Conservation (phyloP, 92 coral and sea anemone species). For the Porites lobata region DNA sequence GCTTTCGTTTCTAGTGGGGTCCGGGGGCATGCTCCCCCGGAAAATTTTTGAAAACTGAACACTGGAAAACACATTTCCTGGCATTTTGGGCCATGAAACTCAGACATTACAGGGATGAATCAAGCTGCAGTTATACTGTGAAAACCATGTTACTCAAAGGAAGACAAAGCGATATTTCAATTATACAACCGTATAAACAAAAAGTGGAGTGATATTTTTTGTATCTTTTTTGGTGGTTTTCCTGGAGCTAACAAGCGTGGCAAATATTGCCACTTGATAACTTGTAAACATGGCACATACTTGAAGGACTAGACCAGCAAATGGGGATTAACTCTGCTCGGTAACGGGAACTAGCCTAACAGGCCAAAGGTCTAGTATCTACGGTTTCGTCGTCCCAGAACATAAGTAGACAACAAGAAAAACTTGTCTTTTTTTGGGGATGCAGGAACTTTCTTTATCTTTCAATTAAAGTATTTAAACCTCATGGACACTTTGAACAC, state of each 20-base stretch:
- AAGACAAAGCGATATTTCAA: slow-evolving; percentile 35
- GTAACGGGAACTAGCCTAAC: slow-evolving; percentile 24
- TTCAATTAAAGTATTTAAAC: background rate
- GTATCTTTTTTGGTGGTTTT: slow-evolving; percentile 20
- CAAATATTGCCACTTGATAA: too few species aligned
- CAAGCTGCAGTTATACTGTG: slow-evolving; percentile 37
- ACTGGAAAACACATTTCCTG: too few species aligned
- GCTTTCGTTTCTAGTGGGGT: background rate
- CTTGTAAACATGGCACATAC: too few species aligned
- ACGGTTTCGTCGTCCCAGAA: slow-evolving; percentile 11
- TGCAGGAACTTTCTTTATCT: slow-evolving; percentile 30
- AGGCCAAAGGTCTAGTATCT: background rate
- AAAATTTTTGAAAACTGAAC: too few species aligned
- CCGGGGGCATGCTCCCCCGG: too few species aligned
- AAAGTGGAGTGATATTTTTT: slow-evolving; percentile 32
- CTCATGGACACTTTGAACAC: slow-evolving; percentile 39
- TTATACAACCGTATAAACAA: slow-evolving; percentile 30
- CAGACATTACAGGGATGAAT: slow-evolving; percentile 18
- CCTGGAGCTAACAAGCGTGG: slow-evolving; percentile 3
- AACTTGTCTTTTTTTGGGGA: slow-evolving; percentile 25
- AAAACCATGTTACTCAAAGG: background rate
- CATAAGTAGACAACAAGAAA: slow-evolving; percentile 33
- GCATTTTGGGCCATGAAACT: background rate
- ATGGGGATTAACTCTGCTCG: slow-evolving; percentile 24
- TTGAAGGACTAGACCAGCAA: slow-evolving; percentile 35